Conservation (phyloP, 2,797 vertebrate species). For the Ibycter americanus region DNA sequence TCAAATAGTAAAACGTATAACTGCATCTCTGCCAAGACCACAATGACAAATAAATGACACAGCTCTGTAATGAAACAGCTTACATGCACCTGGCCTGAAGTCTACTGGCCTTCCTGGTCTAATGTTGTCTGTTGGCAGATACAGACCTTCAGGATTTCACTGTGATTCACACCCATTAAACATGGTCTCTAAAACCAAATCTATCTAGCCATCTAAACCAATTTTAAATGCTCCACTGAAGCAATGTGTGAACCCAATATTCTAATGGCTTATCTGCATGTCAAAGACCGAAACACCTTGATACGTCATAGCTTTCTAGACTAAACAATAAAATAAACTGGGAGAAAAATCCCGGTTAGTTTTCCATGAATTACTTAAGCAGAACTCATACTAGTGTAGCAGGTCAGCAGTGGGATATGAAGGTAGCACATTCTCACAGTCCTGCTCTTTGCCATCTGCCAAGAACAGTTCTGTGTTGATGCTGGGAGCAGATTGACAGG, state of each 20-base stretch:
- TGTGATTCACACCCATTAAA: neutral
- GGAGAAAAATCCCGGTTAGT: neutral
- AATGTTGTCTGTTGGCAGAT: neutral
- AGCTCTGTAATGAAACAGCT: neutral
- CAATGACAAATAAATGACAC: neutral
- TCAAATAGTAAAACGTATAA: neutral
- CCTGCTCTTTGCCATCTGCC: neutral
- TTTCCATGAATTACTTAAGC: constrained; percentile 4
- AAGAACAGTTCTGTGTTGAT: neutral
- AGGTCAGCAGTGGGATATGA: neutral
- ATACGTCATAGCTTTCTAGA: neutral
- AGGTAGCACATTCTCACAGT: neutral
- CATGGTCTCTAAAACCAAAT: neutral
- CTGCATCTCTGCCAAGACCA: accelerated
- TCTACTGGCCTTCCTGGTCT: neutral
- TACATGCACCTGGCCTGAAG: neutral
- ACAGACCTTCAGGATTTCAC: neutral
- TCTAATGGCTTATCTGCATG: neutral
- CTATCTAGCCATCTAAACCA: neutral
- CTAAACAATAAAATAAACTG: neutral
- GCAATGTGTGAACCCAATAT: neutral
- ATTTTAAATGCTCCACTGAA: neutral
- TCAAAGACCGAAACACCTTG: neutral
- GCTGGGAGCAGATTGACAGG: neutral
- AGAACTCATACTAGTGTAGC: neutral